These are phyloP conservation scores for Salticus scenicus DNA, from an alignment of 2,888 invertebrate genomes.

Conservation along the genomic window DNA sequence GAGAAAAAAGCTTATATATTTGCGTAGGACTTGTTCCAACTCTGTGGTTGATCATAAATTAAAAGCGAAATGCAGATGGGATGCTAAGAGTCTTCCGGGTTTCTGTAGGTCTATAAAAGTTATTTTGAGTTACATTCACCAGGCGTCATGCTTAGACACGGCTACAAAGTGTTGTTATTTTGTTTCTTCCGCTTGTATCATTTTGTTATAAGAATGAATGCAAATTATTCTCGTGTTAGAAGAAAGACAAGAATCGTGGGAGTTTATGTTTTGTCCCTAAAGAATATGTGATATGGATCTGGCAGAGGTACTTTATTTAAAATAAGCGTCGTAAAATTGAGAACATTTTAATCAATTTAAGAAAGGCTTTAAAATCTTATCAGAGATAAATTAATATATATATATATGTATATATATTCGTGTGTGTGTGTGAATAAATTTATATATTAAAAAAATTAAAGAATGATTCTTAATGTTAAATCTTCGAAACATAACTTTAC, in stretches of 20 bases:
- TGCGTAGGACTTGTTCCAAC: slow-evolving; percentile 5
- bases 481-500: no score
- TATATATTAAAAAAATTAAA: no score
- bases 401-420: no score
- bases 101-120: slow-evolving; percentile 1
- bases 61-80: not conserved
- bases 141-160: not conserved
- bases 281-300: no score
- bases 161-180: not conserved
- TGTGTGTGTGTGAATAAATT: no score
- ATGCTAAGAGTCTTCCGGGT: not conserved
- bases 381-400: no score
- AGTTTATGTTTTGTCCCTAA: no score
- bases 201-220: not conserved
- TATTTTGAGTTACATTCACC: slow-evolving; percentile 1
- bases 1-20: not conserved
- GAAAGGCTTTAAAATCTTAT: no score
- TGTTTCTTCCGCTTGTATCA: not conserved
- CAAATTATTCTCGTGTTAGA: not conserved
- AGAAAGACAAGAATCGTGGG: not conserved
- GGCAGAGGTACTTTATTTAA: no score
- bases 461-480: no score
- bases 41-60: slow-evolving; percentile 2
- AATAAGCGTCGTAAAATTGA: no score
- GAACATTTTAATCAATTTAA: no score